Evolutionary conservation across 1,140 invertebrate species (phyloP).

Genomic region (Sinonovacula constricta): DNA sequence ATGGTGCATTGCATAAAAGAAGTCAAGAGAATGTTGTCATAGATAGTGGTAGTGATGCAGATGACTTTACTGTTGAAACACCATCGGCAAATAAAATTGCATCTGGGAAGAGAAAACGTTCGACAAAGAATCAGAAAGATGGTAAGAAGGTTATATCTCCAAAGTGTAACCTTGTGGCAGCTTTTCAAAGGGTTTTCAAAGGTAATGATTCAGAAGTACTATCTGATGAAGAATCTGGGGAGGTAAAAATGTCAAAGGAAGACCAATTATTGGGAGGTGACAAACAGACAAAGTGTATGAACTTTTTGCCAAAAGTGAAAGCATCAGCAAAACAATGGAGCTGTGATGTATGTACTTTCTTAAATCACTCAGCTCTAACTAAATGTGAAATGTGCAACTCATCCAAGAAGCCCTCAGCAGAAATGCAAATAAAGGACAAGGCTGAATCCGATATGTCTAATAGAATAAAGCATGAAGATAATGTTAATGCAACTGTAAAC

Average conservation of each 20-base stretch:
- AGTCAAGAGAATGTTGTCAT: constrained; percentile 6
- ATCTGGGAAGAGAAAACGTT: constrained; percentile 2
- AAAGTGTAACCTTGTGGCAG: background rate
- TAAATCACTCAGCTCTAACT: constrained; percentile 63
- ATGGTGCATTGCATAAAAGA: background rate
- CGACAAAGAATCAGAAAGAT: constrained; percentile 6
- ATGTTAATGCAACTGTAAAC: no score
- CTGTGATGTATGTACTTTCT: constrained; percentile 67
- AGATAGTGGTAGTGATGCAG: constrained; percentile 29
- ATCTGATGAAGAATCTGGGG: background rate
- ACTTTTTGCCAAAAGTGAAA: background rate
- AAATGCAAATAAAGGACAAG: no score
- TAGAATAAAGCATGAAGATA: no score
- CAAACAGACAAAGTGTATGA: background rate
- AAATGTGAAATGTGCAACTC: constrained; percentile 74
- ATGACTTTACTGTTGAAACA: constrained; percentile 25
- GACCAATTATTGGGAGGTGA: background rate
- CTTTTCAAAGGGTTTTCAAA: constrained; percentile 7
- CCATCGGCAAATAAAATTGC: background rate
- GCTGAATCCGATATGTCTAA: no score
- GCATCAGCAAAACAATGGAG: constrained; percentile 45
- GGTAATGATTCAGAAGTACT: background rate
- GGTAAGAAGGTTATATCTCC: constrained; percentile 7
- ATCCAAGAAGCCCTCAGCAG: constrained; percentile 57
- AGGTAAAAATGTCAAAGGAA: background rate